Conservation (phyloP, 2,113 vertebrate species). For the Oryzias woworae region DNA sequence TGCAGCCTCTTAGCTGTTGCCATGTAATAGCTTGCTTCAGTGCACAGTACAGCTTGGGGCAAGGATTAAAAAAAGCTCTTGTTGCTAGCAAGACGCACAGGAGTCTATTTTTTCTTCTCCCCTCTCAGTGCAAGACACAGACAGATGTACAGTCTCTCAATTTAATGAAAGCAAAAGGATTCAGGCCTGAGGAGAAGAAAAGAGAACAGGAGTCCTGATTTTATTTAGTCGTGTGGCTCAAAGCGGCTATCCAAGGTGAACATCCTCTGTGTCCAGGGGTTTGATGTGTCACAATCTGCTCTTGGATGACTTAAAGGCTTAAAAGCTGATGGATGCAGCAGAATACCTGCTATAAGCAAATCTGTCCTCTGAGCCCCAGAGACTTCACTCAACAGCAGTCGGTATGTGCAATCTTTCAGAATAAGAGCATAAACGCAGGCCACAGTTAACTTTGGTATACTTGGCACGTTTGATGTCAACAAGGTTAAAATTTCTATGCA, state of each 20-base stretch:
- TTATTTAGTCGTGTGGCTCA: slow-evolving; percentile 15
- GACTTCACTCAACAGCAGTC: not conserved
- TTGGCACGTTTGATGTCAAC: no score
- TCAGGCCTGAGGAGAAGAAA: slow-evolving; percentile 23
- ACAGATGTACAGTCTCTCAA: slow-evolving; percentile 39
- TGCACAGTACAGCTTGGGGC: slow-evolving; percentile 81
- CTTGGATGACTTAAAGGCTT: slow-evolving; percentile 16
- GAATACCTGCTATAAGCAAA: not conserved
- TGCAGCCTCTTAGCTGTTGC: slow-evolving; percentile 76
- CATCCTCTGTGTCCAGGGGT: slow-evolving; percentile 4
- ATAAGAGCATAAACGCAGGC: no score
- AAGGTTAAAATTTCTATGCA: no score
- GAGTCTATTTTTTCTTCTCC: slow-evolving; percentile 65
- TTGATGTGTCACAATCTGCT: slow-evolving; percentile 32
- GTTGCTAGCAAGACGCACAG: slow-evolving; percentile 63
- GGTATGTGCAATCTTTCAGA: not conserved
- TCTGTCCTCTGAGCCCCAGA: slow-evolving; percentile 2
- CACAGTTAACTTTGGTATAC: no score
- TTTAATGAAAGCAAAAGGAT: slow-evolving; percentile 31
- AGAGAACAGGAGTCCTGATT: slow-evolving; percentile 20
- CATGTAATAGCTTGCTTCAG: slow-evolving; percentile 79
- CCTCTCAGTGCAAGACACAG: slow-evolving; percentile 5
- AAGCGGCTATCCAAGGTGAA: slow-evolving; percentile 37
- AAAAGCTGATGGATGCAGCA: slow-evolving; percentile 22
- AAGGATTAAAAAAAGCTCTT: slow-evolving; percentile 73